Evolutionary conservation across 2,888 invertebrate species (phyloP).

Genomic region (Mycogona germanica): DNA sequence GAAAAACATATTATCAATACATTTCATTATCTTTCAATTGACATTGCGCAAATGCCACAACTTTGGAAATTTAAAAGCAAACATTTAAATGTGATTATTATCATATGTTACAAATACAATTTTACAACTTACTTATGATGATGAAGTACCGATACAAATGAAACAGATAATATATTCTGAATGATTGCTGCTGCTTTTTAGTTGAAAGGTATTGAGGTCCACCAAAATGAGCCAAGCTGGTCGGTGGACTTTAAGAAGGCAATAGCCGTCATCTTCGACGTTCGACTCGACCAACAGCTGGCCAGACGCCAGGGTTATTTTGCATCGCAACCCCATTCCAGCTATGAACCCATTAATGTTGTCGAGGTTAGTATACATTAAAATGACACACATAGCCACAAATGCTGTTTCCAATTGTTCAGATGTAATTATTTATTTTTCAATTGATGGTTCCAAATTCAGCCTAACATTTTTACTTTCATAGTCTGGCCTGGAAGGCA

Average conservation of each 20-base stretch:
- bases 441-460: background rate
- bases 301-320: constrained; percentile 11
- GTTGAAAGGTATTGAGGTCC: constrained; percentile 28
- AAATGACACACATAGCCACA: background rate
- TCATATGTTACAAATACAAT: background rate
- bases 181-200: background rate
- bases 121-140: background rate
- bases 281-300: constrained; percentile 28
- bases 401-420: background rate
- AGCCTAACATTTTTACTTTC: background rate
- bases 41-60: no score
- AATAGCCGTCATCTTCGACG: constrained; percentile 29
- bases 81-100: no score
- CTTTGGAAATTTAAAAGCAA: no score
- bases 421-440: no score
- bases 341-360: constrained; percentile 10
- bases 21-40: no score
- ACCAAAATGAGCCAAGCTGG: constrained; percentile 30
- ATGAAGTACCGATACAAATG: no score
- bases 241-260: constrained; percentile 37
- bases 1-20: no score
- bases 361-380: background rate
- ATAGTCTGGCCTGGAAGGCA: constrained; percentile 9
- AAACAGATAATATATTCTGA: background rate
- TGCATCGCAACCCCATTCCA: background rate